Evolutionary conservation across 2,797 vertebrate genomes (phyloP), one percentile per base, ranked within the genome.

Genomic region (Enteromius afrohamiltoni): DNA sequence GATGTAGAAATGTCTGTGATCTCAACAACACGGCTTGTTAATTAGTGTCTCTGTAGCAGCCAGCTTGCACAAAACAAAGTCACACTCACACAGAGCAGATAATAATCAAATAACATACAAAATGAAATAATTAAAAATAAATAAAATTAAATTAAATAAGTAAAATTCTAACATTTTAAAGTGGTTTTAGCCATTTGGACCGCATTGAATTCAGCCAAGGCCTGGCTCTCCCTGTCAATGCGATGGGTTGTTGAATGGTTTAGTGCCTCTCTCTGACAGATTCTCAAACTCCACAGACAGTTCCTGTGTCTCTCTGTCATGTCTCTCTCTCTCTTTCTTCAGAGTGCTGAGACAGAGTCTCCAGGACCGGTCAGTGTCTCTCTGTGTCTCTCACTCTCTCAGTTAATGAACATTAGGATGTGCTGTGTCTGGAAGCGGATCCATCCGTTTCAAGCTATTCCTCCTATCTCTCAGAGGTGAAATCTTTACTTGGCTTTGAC

Each of bases 1-100:
- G 94, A 94, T 95, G 93, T 92, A 89, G 91, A 87, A 89, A 89
- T 90, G 91, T 89, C 90, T 92, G 87, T 91, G 92, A 94, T 93
- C 91, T 90, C 91, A 79, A 83, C 91, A 92, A 91, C 89, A 88
- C 76, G 74, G 67, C 88, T 90, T 89, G 90, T 90, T 95, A 94
- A 95, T 95, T 91, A 92, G 87, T 31, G 69, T 82, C 89, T 93
- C 87, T 91, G 92, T 89, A 91, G 89, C 85, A 88, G 87, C 84
- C 85, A 88, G 85, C 86, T 88, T 85, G 88, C 88, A 91, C 87
- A 89, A 90, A 88, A 93, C 89, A 89, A 78, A 87, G 73, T 80
- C 73, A 74, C 17, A 16, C 53, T 42, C 62, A 37, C 77, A 37
- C 45, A 53, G 45, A 65, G 70, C 2, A 17, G 21, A 82, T 74